Conservation (phyloP, 2,113 vertebrate genomes). For the Sigmodon hispidus region DNA sequence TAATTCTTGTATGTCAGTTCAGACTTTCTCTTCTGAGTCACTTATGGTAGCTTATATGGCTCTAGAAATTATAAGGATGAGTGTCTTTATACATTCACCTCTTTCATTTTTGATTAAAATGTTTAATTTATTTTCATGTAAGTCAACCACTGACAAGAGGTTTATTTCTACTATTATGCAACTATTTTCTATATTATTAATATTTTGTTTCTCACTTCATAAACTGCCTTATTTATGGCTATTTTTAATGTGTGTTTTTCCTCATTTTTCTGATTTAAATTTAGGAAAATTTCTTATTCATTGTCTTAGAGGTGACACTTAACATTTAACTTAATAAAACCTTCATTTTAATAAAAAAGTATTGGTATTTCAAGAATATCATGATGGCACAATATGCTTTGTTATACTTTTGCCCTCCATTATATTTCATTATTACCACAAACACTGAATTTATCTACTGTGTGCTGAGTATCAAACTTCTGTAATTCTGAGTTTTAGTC, state of each 20-base stretch:
- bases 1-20: background rate
- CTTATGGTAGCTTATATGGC: background rate
- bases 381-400: background rate
- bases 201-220: background rate
- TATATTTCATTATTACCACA: background rate
- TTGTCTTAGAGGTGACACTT: background rate
- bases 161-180: background rate
- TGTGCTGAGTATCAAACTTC: background rate
- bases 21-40: background rate
- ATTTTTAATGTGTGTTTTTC: background rate
- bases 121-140: background rate
- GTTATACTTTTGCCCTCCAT: background rate
- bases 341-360: background rate
- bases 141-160: background rate
- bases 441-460: background rate
- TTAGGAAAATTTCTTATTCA: background rate
- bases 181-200: background rate
- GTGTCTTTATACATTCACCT: background rate
- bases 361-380: background rate
- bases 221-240: background rate
- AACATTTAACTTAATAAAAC: background rate
- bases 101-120: background rate
- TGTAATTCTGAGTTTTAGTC: background rate
- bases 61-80: background rate
- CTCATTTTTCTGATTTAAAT: background rate